These are phyloP conservation scores for Nineta flava DNA, from an alignment of 2,888 invertebrate genomes.

Conservation along the genomic window DNA sequence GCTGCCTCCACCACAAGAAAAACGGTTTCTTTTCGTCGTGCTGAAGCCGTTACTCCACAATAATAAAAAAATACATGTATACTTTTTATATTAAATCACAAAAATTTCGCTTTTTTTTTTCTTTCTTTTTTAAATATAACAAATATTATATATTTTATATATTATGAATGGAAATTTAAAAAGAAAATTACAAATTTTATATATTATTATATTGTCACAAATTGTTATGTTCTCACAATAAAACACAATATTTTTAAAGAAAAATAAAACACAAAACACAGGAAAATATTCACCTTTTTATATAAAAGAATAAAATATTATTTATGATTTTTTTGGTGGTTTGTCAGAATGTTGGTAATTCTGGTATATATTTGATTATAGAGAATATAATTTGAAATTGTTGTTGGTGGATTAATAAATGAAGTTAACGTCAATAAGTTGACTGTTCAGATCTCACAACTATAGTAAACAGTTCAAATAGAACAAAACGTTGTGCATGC, in stretches of 20 bases:
- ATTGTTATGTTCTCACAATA: background rate
- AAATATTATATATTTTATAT: background rate
- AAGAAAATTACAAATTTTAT: background rate
- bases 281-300: background rate
- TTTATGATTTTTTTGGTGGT: too few relatives aligned
- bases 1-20: conserved; percentile 26
- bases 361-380: too few relatives aligned
- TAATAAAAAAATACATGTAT: conserved; percentile 19
- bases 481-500: background rate
- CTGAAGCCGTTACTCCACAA: conserved; percentile 30
- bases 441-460: too few relatives aligned
- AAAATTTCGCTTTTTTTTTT: background rate
- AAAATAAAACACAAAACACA: background rate
- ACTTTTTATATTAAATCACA: background rate
- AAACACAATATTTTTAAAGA: background rate
- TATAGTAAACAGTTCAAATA: too few relatives aligned
- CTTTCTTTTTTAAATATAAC: background rate
- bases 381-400: background rate
- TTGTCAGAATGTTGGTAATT: too few relatives aligned
- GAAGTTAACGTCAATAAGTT: background rate
- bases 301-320: background rate
- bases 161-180: background rate
- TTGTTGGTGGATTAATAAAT: background rate
- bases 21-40: conserved; percentile 30
- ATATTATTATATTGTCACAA: background rate